Percentiles rank a stretch among this genome's conserved stretches.
Conservation (phyloP, 1,140 invertebrate species). For the Thaumatotibia leucotreta region DNA sequence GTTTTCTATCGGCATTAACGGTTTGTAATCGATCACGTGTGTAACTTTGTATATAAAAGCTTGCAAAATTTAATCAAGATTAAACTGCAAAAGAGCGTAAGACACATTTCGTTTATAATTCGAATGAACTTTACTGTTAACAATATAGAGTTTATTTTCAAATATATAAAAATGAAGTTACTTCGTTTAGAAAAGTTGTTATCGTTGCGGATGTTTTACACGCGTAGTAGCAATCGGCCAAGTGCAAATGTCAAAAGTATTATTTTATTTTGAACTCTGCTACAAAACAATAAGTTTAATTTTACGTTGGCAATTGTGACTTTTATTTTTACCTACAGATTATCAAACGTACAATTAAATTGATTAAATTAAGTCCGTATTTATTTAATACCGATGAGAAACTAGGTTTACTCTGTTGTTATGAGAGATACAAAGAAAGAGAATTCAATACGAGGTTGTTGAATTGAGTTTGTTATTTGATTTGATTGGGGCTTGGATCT, state of each 20-base stretch:
- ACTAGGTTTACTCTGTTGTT: too few species aligned
- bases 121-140: neutral
- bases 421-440: too few species aligned
- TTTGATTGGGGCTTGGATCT: too few species aligned
- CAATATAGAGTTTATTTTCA: neutral
- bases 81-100: neutral
- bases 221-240: neutral
- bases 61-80: neutral
- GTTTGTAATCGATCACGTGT: neutral
- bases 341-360: too few species aligned
- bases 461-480: too few species aligned
- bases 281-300: neutral
- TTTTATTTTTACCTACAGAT: neutral
- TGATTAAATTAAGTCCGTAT: too few species aligned
- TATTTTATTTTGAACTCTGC: neutral
- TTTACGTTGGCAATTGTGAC: neutral
- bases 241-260: neutral
- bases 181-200: neutral
- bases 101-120: neutral
- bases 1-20: neutral
- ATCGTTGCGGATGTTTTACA: neutral
- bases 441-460: too few species aligned
- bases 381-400: too few species aligned
- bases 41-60: neutral
- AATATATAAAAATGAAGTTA: neutral